A percentile compares a stretch with the other conserved stretches of the same genome.
These are phyloP conservation scores for Cydia splendana DNA, from an alignment of 1,140 invertebrate species.

Conservation along the genomic window DNA sequence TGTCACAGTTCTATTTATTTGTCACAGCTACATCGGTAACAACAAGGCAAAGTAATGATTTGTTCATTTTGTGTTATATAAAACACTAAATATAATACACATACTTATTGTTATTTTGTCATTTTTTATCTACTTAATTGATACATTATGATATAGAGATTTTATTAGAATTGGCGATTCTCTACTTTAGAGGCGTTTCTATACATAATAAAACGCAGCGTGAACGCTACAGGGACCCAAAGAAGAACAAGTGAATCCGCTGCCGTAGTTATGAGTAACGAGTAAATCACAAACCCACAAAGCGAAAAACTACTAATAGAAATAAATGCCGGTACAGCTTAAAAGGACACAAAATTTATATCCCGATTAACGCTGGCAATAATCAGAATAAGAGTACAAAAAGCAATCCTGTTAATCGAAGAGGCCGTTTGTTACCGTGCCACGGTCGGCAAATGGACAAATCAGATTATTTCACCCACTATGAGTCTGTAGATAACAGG, in stretches of 20 bases:
- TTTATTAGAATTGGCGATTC: no score
- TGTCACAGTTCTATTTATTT: neutral
- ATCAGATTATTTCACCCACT: conserved; percentile 79
- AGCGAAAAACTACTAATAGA: conserved; percentile 20
- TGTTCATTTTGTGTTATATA: no score
- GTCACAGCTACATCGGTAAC: neutral
- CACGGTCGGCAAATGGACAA: conserved; percentile 76
- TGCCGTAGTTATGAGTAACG: no score
- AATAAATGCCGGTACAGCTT: conserved; percentile 3
- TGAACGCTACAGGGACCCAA: no score
- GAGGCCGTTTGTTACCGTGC: conserved; percentile 68
- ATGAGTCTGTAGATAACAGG: conserved; percentile 74
- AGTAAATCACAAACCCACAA: no score
- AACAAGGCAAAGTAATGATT: neutral
- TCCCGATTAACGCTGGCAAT: conserved; percentile 46
- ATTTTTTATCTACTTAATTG: no score
- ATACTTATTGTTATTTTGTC: no score
- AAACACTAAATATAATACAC: no score
- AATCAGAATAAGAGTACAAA: conserved; percentile 62
- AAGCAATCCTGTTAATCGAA: conserved; percentile 78
- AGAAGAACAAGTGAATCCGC: no score
- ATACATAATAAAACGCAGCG: no score
- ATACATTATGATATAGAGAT: no score
- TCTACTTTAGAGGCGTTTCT: no score
- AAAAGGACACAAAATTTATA: conserved; percentile 26